Evolutionary conservation across 2,888 invertebrate species (phyloP), one percentile per base, ranked within the genome.

Genomic region (Drosophila villosipedis): DNA sequence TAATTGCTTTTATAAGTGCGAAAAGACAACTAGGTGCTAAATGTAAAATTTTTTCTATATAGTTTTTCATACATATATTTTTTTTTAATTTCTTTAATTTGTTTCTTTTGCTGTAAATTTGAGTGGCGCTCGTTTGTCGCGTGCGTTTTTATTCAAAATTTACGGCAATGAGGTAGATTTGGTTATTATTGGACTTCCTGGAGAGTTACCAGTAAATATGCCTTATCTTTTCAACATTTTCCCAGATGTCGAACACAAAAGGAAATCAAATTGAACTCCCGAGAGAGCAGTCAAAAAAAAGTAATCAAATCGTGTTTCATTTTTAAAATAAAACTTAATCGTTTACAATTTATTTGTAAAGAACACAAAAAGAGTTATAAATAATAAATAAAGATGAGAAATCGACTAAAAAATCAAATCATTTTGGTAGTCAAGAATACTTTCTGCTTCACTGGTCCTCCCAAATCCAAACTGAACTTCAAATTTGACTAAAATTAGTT

Each of bases 131-230:
- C 61, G 37, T 39, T 61, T 25, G 3, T 37, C 30, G 43, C 33
- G 58, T 59, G 62, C 54, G 67, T 59, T 59, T 54, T 69, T 16
- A 63, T 78, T 76, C 72, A 59, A 80, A 74, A 71, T 86, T 84
- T 84, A 84, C 82, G 83, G 89, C 89, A 90, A 85, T 93, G 93
- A 93, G 93, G 93, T 93, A 93, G 92, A 84, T 83, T 70, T 80
- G 91, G 92, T 91, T 92, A 91, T 67, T 71, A n/a, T 22, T 61
- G 53, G 58, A 31, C 68, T 65, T 35, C 65, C 14, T 19, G 2
- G 52, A 37, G 60, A 35, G 31, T 22, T 28, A 1, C 59, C 71
- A 37, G 43, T 37, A 9, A 67, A 53, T 39, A 19, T 59, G 35
- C 25, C n/a, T 22, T 22, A 2, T 16, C 9, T 10, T 4, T 16